A percentile compares a stretch with the other conserved stretches of the same genome.
phyloP scores from a whole-genome alignment of 1,140 invertebrate genomes.

The Drosophila paulistorum region DNA sequence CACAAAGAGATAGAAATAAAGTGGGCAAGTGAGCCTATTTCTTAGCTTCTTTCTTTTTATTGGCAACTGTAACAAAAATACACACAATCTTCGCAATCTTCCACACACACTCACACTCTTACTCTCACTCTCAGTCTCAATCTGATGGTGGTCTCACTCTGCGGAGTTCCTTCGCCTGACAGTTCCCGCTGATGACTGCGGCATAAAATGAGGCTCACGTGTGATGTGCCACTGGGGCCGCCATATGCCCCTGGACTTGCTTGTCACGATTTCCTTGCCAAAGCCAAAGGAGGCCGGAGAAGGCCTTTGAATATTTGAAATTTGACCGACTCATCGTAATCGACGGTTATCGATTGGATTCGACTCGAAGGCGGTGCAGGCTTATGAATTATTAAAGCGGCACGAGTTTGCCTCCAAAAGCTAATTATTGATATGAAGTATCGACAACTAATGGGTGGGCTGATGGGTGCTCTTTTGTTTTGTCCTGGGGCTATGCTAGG shows the following conservation, averaged over 20 bases:
- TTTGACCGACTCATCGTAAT: slow-evolving; percentile 60
- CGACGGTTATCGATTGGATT: slow-evolving; percentile 56
- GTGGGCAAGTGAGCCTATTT: background rate
- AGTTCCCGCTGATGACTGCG: slow-evolving; percentile 54
- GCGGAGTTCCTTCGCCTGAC: slow-evolving; percentile 53
- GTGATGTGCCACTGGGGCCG: slow-evolving; percentile 24
- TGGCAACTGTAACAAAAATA: slow-evolving; percentile 39
- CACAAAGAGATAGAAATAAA: slow-evolving; percentile 8
- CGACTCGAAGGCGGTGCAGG: slow-evolving; percentile 44
- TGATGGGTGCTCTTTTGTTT: slow-evolving; percentile 18
- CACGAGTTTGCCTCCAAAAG: slow-evolving; percentile 7
- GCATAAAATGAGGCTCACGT: slow-evolving; percentile 31
- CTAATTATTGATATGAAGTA: slow-evolving; percentile 46
- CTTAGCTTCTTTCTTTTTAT: background rate
- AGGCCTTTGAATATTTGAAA: slow-evolving; percentile 58
- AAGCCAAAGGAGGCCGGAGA: background rate
- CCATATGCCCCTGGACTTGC: slow-evolving; percentile 54
- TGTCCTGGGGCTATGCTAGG: background rate
- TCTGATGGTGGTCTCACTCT: background rate
- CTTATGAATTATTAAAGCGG: slow-evolving; percentile 54
- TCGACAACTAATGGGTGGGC: slow-evolving; percentile 24
- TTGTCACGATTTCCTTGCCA: slow-evolving; percentile 51
- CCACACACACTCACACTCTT: slow-evolving; percentile 4
- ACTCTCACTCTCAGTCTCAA: background rate
- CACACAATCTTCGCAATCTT: background rate